Base-by-base conservation (phyloP, 2,113 vertebrate species). In the Murina feae region DNA sequence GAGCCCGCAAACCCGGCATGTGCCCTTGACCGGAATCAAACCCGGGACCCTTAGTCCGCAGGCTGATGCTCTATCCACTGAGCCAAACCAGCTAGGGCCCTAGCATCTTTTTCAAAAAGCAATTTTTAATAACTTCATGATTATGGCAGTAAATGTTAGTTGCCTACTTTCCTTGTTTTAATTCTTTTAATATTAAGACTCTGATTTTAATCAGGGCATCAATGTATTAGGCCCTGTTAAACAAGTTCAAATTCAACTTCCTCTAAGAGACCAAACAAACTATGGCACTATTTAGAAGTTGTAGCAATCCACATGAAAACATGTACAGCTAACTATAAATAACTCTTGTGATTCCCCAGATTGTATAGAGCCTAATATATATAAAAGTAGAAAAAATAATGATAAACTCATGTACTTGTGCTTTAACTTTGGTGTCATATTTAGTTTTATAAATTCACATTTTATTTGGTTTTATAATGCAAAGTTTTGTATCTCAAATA, bases 401-500 rank as follows among this genome's bases (percentile, higher is more conserved):
- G 47, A 47, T 47, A 47, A 47, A 47, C 12, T 47, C 58, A 42
- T 66, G 16, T 23, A 53, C 32, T 9, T 74, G 2, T 72, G 25
- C 51, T 53, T 53, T 53, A 53, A 53, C 44, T 72, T 65, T 5
- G 88, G 5, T 23, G 12, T 39, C 58, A 82, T 9, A 78, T 58
- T 87, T 87, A 75, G 47, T 47, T 89, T 93, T 47, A 83, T 47
- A 76, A 83, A 89, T 58, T 78, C 86, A 83, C 32, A 76, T 55
- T 93, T 88, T 74, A 81, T 44, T 75, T 93, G 55, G 32, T 76
- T 83, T 80, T 76, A 75, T 55, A 55, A 58, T 25, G 25, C 49
- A 58, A 76, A 68, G 23, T 63, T 84, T 84, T 83, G 3, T 76
- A 89, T 58, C 23, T 66, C 4, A 37, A 89, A 58, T 53, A 53